Conservation (phyloP, 2,888 invertebrate genomes). For the Nomada fabriciana region DNA sequence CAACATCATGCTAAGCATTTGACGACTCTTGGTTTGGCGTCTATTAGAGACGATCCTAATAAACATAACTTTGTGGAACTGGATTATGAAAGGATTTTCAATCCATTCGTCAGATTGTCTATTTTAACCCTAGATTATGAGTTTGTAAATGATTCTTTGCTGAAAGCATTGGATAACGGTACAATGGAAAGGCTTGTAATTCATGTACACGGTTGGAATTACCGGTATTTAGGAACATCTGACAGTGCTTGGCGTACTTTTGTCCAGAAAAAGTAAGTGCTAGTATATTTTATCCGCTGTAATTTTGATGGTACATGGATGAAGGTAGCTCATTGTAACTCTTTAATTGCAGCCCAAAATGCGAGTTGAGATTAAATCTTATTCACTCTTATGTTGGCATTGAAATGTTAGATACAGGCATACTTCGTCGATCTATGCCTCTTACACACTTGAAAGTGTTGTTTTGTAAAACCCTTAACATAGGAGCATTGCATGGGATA, state of each 20-base stretch:
- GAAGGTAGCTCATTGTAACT: not conserved
- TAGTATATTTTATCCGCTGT: not conserved
- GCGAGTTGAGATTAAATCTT: conserved; percentile 87
- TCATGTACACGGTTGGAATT: conserved; percentile 89
- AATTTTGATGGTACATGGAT: not conserved
- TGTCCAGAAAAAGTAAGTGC: conserved; percentile 84
- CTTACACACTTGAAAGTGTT: conserved; percentile 90
- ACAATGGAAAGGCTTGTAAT: conserved; percentile 87
- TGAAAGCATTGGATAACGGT: conserved; percentile 84
- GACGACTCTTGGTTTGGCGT: conserved; percentile 88
- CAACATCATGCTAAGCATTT: conserved; percentile 86
- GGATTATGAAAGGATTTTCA: conserved; percentile 85
- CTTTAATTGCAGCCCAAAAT: conserved; percentile 83
- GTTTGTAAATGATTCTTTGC: conserved; percentile 85
- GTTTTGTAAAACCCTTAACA: conserved; percentile 89
- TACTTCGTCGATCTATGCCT: conserved; percentile 89
- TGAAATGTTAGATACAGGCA: conserved; percentile 86
- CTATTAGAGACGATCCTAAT: conserved; percentile 90
- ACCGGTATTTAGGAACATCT: conserved; percentile 87
- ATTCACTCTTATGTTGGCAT: conserved; percentile 90
- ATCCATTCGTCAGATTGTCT: conserved; percentile 85
- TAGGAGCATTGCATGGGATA: conserved; percentile 86
- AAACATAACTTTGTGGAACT: conserved; percentile 87
- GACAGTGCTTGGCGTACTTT: conserved; percentile 88
- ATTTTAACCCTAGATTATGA: conserved; percentile 86